phyloP scores from a whole-genome alignment of 2,888 invertebrate species.

The Eristalis pertinax region DNA sequence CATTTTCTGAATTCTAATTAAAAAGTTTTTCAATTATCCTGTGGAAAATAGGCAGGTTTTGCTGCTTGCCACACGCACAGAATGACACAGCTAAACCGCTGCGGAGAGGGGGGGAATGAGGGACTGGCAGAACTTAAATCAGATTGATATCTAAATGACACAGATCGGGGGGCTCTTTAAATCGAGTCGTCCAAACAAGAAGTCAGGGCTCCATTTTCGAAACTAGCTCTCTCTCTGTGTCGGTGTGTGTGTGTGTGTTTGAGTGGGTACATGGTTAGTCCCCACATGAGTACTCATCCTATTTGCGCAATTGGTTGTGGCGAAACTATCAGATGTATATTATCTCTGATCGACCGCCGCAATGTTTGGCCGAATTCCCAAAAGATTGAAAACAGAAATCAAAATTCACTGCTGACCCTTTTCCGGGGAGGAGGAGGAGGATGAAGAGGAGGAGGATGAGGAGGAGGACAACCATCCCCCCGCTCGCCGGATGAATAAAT shows the following conservation, averaged over 20 bases:
- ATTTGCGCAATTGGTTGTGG: constrained; percentile 13
- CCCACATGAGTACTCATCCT: constrained; percentile 30
- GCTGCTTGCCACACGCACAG: not conserved
- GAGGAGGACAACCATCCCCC: not conserved
- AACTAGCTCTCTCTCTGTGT: not conserved
- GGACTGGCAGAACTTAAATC: constrained; percentile 31
- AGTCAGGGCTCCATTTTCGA: constrained; percentile 21
- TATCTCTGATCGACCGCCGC: constrained; percentile 47
- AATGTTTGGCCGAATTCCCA: constrained; percentile 59
- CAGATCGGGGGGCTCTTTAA: constrained; percentile 22
- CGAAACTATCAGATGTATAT: constrained; percentile 45
- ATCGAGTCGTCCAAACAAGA: constrained; percentile 28
- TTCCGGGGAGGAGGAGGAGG: no score
- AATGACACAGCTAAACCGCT: constrained; percentile 7
- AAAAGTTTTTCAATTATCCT: constrained; percentile 70
- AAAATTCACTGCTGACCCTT: constrained; percentile 42
- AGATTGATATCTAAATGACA: constrained; percentile 66
- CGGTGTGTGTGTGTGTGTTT: not conserved
- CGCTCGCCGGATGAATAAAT: constrained; percentile 55
- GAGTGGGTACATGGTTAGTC: no score
- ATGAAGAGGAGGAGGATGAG: no score
- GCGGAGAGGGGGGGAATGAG: not conserved
- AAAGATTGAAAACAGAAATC: constrained; percentile 68
- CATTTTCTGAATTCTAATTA: constrained; percentile 71
- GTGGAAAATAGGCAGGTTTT: constrained; percentile 22